Base-by-base conservation (phyloP, 2,888 invertebrate genomes). In the Apocheima hispidaria region DNA sequence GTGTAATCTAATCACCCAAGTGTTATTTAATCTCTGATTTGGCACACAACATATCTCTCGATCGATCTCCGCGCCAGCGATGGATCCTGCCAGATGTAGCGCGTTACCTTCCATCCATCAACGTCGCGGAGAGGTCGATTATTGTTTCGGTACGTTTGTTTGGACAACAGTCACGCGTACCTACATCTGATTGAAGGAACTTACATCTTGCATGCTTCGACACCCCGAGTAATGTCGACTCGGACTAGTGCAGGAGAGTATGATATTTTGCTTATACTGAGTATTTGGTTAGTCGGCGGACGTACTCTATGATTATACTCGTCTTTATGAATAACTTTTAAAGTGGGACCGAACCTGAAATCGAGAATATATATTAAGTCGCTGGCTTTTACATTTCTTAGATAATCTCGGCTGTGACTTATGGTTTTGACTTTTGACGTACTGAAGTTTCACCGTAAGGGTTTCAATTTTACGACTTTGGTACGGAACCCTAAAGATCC, bases 81-180 rank as follows among this genome's bases (percentile, higher is more conserved):
- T 6, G 18, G 38, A 38, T 21, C n/a, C 10, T 7, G 9, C 46
- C 50, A 57, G 57, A 43, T 43, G 57, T 36, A 43, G 49, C 50
- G 28, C 12, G 44, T 46, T 55, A 30, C 55, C 38, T n/a, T 9
- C 48, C 50, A 57, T 57, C 57, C 50, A 51, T 57, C 57, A 57
- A 21, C 30, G 48, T 46, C 46, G 40, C 18, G 21, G 23, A 30
- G 30, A 7, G 48, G 18, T n/a, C 49, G 56, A 35, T 28, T 54
- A 60, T 54, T 54, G 60, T 60, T 60, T 54, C 10, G 23, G 43
- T 49, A 28, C 16, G 49, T 30, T 49, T 60, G 60, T 60, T 60
- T 60, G 54, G 28, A 54, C 49, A 30, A 2, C 53, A n/a, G 6
- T n/a, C 28, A 7, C 16, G 51, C 23, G 48, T 43, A 49, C 23